Base-by-base conservation (phyloP, 2,888 invertebrate species). In the Napeogenes sylphis region DNA sequence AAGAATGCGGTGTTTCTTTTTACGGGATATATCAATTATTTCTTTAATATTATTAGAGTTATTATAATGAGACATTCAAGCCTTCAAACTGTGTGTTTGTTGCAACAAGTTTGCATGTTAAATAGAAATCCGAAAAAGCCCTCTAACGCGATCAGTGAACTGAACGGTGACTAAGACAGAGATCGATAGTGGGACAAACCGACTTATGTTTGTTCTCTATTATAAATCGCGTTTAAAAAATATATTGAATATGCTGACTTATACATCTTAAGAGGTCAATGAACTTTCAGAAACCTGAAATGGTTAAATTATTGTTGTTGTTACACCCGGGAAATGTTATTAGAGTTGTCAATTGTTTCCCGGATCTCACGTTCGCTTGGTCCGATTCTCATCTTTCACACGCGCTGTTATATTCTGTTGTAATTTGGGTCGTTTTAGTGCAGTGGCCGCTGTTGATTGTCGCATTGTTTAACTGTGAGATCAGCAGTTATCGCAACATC, bases 331-430 rank as follows among this genome's bases (percentile, higher is more conserved):
- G 30, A 51, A 51, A 45, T 53, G 56, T 60, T 54, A 53, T 56
- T 32, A 51, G 59, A 45, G 56, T 61, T 63, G 56, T 64, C 55
- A 53, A 38, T 58, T 61, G 73, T 76, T 81, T 85, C 82, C 84
- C 76, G 85, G 80, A 82, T 84, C 75, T 73, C 70, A 70, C 73
- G 76, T 78, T 78, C 71, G 78, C 73, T 80, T 81, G 78, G 75
- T 77, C 77, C 76, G 73, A 74, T 81, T 81, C 83, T 84, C 84
- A 81, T 80, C 76, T 81, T 82, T 79, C 81, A 80, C 75, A 70
- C 70, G 65, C 70, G 70, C 68, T 70, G 69, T 73, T 73, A 70
- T 75, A 71, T 75, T 73, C 72, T 70, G 71, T 68, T 72, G 68
- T 75, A 77, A 84, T 84, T 78, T 79, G 76, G 83, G 81, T 79